Evolutionary conservation across 2,797 vertebrate genomes (phyloP).

Genomic region (Emys orbicularis): DNA sequence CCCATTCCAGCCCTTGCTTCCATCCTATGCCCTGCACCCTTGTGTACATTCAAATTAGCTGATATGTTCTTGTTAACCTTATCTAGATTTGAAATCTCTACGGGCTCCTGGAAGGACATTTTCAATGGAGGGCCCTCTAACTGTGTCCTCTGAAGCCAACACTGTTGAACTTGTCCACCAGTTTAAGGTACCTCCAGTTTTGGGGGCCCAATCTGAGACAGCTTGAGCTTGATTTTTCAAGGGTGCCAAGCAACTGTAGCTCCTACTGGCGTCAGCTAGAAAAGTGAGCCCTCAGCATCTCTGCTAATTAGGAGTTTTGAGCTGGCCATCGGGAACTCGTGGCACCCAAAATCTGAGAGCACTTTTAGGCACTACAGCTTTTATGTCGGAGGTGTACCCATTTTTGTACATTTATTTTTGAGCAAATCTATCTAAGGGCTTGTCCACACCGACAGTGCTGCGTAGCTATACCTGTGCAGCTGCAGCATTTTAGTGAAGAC

Average conservation of each 20-base stretch:
- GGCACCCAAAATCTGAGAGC: not conserved
- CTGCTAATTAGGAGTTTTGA: not conserved
- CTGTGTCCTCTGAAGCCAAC: not conserved
- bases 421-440: too few relatives aligned
- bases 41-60: not conserved
- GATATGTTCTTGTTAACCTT: not conserved
- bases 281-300: not conserved
- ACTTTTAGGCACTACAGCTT: not conserved
- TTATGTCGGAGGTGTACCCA: too few relatives aligned
- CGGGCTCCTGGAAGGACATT: not conserved
- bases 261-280: not conserved
- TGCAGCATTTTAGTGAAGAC: too few relatives aligned
- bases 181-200: not conserved
- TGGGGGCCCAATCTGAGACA: not conserved
- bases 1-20: too few relatives aligned
- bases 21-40: not conserved
- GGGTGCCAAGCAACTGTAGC: not conserved
- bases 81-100: not conserved
- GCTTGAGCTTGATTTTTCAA: not conserved
- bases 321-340: too few relatives aligned
- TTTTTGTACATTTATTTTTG: too few relatives aligned
- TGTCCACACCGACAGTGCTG: too few relatives aligned
- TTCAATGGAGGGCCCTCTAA: not conserved
- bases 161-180: too few relatives aligned
- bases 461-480: too few relatives aligned